Base-by-base conservation (phyloP, 2,888 invertebrate species). In the Chalcosyrphus nemorum region DNA sequence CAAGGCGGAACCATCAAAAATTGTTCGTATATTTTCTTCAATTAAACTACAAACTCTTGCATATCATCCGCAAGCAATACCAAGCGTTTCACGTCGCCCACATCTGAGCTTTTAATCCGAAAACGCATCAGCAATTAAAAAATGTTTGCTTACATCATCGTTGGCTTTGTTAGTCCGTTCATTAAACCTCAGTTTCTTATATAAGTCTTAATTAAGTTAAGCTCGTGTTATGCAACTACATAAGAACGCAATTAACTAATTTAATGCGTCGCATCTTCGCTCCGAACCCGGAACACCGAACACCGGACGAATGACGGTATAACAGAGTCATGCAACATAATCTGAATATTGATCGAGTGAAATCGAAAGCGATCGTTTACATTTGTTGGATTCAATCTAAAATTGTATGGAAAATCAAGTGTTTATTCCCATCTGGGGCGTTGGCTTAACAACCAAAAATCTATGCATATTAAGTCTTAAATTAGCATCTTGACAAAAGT, bases 271-370 rank as follows among this genome's bases (percentile, higher is more conserved):
- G 38, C 35, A 15, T 13, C 57, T 47, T 35, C 21, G 24, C 57
- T 24, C 4, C 27, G 38, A n/a, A 72, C 72, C 52, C 72, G 72
- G 72, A 72, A 61, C 41, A 52, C n/a, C n/a, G n/a, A n/a, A n/a
- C n/a, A n/a, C n/a, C 4, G n/a, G 19, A 50, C 11, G 27, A 38
- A n/a, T 24, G 38, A 38, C 17, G n/a, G 11, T 13, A 13, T 17
- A n/a, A n/a, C 4, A 24, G 9, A n/a, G 27, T 52, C 19, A 17
- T 41, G 29, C 41, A 43, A 54, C 52, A 54, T 4, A 15, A 54
- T 32, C n/a, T 63, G 61, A 72, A 72, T 72, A 63, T 63, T 63
- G 43, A 63, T 72, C 21, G 2, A 63, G 72, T 63, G 72, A 72
- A 72, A 72, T 72, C 72, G 52, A 63, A 63, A 63, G 61, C 11